Evolutionary conservation across 37 sponge, comb jelly and placozoan species (phyloP).

Genomic region (Axinella damicornis): DNA sequence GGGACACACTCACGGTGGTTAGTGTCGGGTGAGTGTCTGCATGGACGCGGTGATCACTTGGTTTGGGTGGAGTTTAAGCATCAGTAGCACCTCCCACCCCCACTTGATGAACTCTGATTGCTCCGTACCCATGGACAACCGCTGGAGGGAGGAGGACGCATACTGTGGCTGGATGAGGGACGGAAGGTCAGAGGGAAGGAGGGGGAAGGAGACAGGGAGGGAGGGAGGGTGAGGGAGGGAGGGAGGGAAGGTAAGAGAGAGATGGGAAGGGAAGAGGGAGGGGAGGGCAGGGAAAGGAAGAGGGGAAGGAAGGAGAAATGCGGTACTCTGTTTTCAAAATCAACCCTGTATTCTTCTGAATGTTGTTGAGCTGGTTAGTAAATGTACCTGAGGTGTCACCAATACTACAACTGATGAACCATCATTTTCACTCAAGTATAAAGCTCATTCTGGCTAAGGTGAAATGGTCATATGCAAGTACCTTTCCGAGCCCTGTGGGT

Average conservation of each 20-base stretch:
- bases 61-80: slow-evolving; percentile 88
- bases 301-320: too few species aligned
- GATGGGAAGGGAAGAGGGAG: too few species aligned
- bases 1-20: not conserved
- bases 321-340: too few species aligned
- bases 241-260: too few species aligned
- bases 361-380: too few species aligned
- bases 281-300: too few species aligned
- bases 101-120: slow-evolving; percentile 65
- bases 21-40: slow-evolving; percentile 15
- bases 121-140: slow-evolving; percentile 37
- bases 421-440: too few species aligned
- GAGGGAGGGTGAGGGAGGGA: slow-evolving; percentile 27
- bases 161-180: not conserved
- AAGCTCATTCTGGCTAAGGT: too few species aligned
- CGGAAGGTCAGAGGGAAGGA: slow-evolving; percentile 46
- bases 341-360: too few species aligned
- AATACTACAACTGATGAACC: too few species aligned
- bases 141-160: slow-evolving; percentile 25
- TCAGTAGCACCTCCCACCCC: slow-evolving; percentile 85
- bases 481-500: slow-evolving; percentile 7
- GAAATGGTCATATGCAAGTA: too few species aligned
- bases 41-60: slow-evolving; percentile 34
- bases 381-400: too few species aligned
- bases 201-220: slow-evolving; percentile 26